Percentiles rank a stretch among this genome's conserved stretches.
Evolutionary conservation across 1,140 invertebrate species (phyloP).

Genomic region (Heterodera schachtii): DNA sequence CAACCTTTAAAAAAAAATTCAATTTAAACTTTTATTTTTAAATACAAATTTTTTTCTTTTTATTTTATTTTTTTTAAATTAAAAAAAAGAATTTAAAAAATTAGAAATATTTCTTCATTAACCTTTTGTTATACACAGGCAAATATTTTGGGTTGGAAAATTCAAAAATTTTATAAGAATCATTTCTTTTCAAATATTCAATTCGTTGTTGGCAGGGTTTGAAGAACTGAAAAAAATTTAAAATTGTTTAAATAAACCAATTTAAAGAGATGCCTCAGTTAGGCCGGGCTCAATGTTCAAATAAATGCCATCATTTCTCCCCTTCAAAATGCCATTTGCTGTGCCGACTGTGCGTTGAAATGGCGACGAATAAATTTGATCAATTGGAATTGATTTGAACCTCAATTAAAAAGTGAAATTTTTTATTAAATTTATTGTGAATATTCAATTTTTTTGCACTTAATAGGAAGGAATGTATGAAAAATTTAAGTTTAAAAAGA

Average conservation of each 20-base stretch:
- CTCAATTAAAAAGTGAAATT: background rate
- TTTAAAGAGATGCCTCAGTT: background rate
- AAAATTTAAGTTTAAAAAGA: no score
- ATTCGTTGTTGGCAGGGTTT: background rate
- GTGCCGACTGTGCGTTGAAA: background rate
- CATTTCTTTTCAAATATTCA: background rate
- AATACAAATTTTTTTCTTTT: no score
- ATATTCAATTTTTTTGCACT: no score
- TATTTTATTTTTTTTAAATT: no score
- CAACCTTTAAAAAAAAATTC: no score
- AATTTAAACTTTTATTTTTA: no score
- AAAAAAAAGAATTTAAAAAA: no score
- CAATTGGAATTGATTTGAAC: background rate
- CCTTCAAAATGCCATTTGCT: background rate
- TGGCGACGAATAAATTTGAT: background rate
- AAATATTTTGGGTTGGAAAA: background rate
- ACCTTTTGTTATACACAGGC: background rate
- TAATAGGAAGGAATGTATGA: no score
- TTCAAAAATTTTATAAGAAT: background rate
- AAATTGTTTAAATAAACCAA: background rate
- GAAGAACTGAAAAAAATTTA: background rate
- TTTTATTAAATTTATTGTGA: no score
- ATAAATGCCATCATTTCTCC: background rate
- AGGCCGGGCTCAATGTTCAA: background rate
- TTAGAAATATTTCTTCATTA: no score